A percentile compares a stretch with the other conserved stretches of the same genome.
phyloP scores from a whole-genome alignment of 2,113 vertebrate genomes.

The Xerus inauris region DNA sequence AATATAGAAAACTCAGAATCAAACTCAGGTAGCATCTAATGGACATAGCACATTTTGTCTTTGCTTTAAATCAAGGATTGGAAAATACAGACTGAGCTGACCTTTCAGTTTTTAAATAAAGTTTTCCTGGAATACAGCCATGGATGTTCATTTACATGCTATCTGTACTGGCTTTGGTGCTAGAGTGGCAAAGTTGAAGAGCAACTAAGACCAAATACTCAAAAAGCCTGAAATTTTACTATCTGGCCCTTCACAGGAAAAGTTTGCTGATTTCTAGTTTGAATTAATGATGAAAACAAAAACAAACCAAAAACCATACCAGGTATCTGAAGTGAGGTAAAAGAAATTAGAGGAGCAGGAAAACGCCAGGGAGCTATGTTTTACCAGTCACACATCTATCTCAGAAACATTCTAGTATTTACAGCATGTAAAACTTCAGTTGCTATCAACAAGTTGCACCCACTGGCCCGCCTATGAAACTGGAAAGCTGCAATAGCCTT shows the following conservation, averaged over 20 bases:
- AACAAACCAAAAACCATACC: background rate
- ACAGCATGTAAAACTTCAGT: background rate
- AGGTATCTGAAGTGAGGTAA: background rate
- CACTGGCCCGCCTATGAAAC: background rate
- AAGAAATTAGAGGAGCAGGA: background rate
- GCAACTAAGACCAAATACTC: background rate
- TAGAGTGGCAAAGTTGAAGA: background rate
- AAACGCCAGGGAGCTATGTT: background rate
- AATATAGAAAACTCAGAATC: slow-evolving; percentile 29
- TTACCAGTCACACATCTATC: background rate
- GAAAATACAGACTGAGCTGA: background rate
- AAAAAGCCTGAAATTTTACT: background rate
- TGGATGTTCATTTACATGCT: background rate
- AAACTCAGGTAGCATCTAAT: background rate
- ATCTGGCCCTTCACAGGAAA: background rate
- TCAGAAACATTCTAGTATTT: background rate
- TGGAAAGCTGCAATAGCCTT: no score
- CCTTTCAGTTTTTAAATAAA: background rate
- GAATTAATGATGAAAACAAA: background rate
- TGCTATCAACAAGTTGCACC: background rate
- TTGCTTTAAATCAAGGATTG: background rate
- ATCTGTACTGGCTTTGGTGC: background rate
- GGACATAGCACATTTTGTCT: slow-evolving; percentile 8
- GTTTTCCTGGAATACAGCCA: background rate
- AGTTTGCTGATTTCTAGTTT: background rate